A percentile compares a stretch with the other conserved stretches of the same genome.
These are phyloP conservation scores for Anthopleura xanthogrammica DNA, from an alignment of 92 coral and sea anemone genomes.

Conservation along the genomic window DNA sequence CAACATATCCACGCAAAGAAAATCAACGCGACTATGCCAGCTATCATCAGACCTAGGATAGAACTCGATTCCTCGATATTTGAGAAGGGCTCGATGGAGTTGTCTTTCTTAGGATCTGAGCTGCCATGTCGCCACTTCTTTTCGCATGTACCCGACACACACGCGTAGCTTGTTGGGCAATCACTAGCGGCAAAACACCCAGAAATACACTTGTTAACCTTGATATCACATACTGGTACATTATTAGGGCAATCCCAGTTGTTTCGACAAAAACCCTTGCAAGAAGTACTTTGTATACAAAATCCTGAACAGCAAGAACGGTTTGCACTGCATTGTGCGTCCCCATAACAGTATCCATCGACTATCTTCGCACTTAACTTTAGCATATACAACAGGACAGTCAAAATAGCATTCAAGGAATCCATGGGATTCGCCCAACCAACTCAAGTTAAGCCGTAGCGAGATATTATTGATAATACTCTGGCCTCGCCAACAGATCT, in stretches of 20 bases:
- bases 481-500: neutral
- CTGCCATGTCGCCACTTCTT: conserved; percentile 43
- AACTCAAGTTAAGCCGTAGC: neutral
- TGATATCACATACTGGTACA: conserved; percentile 8
- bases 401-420: neutral
- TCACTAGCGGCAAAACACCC: conserved; percentile 17
- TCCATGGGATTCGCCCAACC: neutral
- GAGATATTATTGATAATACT: neutral
- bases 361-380: neutral
- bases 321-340: conserved; percentile 9
- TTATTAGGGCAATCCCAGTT: conserved; percentile 32
- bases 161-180: conserved; percentile 28
- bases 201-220: conserved; percentile 2
- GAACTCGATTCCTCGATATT: conserved; percentile 50
- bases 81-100: conserved; percentile 22
- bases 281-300: conserved; percentile 23
- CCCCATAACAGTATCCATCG: conserved; percentile 17
- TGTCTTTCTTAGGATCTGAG: conserved; percentile 17
- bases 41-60: conserved; percentile 34
- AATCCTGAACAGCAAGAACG: conserved; percentile 21
- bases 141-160: conserved; percentile 25
- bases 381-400: conserved; percentile 6
- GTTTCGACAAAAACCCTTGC: conserved; percentile 29
- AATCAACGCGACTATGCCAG: conserved; percentile 36
- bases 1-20: conserved; percentile 48